These are phyloP conservation scores for Gila orcuttii DNA, from an alignment of 2,113 vertebrate species.

Conservation along the genomic window DNA sequence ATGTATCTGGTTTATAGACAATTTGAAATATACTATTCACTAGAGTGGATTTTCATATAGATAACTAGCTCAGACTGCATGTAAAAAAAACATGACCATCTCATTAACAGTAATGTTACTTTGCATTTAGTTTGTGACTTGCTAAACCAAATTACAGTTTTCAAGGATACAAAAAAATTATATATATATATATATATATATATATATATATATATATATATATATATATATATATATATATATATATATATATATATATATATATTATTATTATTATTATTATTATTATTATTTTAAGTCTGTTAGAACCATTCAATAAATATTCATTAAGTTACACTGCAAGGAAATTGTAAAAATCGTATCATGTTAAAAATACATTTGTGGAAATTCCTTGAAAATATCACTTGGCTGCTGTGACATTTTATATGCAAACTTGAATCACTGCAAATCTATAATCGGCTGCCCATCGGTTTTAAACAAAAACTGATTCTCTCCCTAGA, in stretches of 20 bases:
- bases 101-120: neutral
- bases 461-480: neutral
- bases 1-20: neutral
- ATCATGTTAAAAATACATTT: neutral
- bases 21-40: neutral
- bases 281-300: too few relatives aligned
- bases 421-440: neutral
- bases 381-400: neutral
- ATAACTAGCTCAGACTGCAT: neutral
- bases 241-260: too few relatives aligned
- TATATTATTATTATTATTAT: too few relatives aligned
- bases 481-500: neutral
- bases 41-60: neutral
- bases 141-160: too few relatives aligned
- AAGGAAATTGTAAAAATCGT: neutral
- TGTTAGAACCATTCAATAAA: neutral
- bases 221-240: too few relatives aligned
- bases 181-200: too few relatives aligned
- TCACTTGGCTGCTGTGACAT: neutral
- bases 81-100: neutral
- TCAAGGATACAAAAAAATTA: too few relatives aligned
- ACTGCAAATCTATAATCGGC: neutral
- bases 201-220: too few relatives aligned
- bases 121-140: neutral
- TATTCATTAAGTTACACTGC: neutral